Percentiles rank a stretch among this genome's conserved stretches.
These are phyloP conservation scores for Meleagris gallopavo DNA, from an alignment of 2,113 vertebrate genomes.

Conservation along the genomic window DNA sequence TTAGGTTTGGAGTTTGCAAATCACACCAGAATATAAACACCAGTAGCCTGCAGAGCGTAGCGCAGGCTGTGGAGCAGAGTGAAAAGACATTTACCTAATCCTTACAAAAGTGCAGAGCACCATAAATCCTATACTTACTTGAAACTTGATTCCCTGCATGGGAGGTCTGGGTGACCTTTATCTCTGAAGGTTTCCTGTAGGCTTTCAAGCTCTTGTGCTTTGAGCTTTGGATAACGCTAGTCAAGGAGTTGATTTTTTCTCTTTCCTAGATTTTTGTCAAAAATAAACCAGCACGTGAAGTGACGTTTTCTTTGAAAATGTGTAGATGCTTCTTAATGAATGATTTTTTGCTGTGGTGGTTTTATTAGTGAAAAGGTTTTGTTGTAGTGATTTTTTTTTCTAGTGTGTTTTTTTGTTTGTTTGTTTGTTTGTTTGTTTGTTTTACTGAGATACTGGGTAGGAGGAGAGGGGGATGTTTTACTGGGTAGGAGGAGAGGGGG, in stretches of 20 bases:
- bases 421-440: background rate
- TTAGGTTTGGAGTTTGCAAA: background rate
- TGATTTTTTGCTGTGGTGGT: background rate
- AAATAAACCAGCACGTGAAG: background rate
- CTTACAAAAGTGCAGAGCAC: background rate
- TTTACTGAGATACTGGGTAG: background rate
- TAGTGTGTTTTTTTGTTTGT: background rate
- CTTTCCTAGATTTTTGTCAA: background rate
- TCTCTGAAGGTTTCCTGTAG: slow-evolving; percentile 8
- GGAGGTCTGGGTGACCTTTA: slow-evolving; percentile 33
- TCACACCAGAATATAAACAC: background rate
- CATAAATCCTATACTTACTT: background rate
- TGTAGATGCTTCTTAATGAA: background rate
- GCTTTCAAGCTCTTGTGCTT: background rate
- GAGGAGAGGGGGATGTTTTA: too few species aligned
- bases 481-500: too few species aligned
- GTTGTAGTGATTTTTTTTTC: background rate
- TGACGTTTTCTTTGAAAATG: background rate
- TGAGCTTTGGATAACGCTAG: background rate
- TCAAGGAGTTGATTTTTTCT: background rate
- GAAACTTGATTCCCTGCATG: slow-evolving; percentile 34
- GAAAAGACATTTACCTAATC: background rate
- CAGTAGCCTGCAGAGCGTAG: background rate
- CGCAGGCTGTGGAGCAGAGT: background rate
- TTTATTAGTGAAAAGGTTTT: background rate